A percentile compares a stretch with the other conserved stretches of the same genome.
Evolutionary conservation across 2,888 invertebrate species (phyloP).

Genomic region (Amiota mariae): DNA sequence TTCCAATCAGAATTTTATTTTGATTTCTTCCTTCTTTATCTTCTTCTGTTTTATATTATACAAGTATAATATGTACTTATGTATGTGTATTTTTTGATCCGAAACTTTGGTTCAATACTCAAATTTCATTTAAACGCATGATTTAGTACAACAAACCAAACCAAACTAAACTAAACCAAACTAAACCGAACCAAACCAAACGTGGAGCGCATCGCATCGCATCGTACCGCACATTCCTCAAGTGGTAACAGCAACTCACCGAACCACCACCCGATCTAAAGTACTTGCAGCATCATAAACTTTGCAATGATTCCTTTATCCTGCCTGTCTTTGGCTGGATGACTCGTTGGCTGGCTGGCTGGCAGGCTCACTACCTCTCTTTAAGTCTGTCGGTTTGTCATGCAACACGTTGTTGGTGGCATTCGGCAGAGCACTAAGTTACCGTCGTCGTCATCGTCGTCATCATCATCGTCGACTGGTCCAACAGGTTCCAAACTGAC

Average conservation of each 20-base stretch:
- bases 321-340: constrained; percentile 29
- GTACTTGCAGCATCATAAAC: neutral
- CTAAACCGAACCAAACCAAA: constrained; percentile 48
- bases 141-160: constrained; percentile 63
- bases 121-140: constrained; percentile 67
- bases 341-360: constrained; percentile 35
- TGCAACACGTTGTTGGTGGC: constrained; percentile 65
- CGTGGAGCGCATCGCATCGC: constrained; percentile 14
- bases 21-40: constrained; percentile 4
- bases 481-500: constrained; percentile 66
- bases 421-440: constrained; percentile 42
- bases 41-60: constrained; percentile 18
- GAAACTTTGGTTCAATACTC: constrained; percentile 47
- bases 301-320: constrained; percentile 39
- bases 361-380: too few relatives aligned
- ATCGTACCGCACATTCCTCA: constrained; percentile 53
- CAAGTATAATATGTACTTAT: too few relatives aligned
- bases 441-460: constrained; percentile 4
- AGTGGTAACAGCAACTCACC: constrained; percentile 48
- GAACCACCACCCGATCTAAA: neutral
- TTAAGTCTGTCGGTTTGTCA: constrained; percentile 48
- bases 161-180: constrained; percentile 48
- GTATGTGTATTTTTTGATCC: neutral
- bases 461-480: constrained; percentile 51
- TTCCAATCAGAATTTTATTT: constrained; percentile 20